Evolutionary conservation across 1,140 invertebrate species (phyloP).

Genomic region (Macrosteles quadrilineatus): DNA sequence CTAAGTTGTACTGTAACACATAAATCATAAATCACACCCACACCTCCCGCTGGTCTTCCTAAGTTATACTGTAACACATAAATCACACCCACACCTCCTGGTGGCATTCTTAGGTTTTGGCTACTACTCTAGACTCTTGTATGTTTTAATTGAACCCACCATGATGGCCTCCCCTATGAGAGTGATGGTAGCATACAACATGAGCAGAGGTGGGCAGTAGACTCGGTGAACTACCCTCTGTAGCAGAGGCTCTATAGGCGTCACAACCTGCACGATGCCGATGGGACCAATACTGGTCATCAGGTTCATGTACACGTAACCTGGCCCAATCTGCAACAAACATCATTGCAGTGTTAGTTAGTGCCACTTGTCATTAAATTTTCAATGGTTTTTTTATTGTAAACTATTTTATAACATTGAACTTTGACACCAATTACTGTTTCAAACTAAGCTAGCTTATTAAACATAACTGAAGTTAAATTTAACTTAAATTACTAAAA

Average conservation of each 20-base stretch:
- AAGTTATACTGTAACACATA: no score
- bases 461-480: no score
- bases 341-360: no score
- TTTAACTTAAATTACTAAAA: no score
- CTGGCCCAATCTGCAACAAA: conserved; percentile 72
- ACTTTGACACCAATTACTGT: no score
- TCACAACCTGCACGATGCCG: conserved; percentile 75
- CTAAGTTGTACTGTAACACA: no score
- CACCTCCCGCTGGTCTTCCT: no score
- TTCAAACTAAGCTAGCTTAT: no score
- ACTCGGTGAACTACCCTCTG: conserved; percentile 79
- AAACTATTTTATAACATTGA: neutral
- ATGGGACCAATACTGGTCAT: conserved; percentile 63
- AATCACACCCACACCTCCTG: no score
- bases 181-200: conserved; percentile 65
- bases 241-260: conserved; percentile 74
- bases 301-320: conserved; percentile 71
- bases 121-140: no score
- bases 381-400: neutral
- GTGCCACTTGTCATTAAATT: neutral
- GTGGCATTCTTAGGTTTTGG: no score
- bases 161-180: conserved; percentile 73
- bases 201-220: conserved; percentile 61
- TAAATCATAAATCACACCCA: no score
- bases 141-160: conserved; percentile 54